Conservation (phyloP, 1,140 invertebrate species). For the Drosophila grimshawi region DNA sequence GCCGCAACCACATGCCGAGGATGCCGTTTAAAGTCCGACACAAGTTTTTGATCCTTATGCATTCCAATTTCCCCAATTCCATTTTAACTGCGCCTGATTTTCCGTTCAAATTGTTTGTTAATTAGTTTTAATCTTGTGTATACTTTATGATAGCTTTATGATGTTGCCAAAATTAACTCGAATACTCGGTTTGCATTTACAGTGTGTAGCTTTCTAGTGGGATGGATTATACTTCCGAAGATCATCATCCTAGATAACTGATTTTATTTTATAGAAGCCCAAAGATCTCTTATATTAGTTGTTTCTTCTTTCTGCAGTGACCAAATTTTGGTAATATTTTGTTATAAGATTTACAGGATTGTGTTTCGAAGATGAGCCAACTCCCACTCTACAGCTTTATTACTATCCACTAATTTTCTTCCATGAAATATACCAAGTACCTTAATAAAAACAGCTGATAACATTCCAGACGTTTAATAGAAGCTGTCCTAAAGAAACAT, state of each 20-base stretch:
- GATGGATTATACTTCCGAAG: background rate
- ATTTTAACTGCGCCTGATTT: constrained; percentile 53
- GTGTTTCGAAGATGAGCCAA: no score
- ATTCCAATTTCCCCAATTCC: constrained; percentile 6
- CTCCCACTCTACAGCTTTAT: no score
- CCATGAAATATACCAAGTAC: no score
- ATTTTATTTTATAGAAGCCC: no score
- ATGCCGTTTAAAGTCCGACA: constrained; percentile 48
- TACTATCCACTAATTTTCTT: no score
- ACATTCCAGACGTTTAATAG: no score
- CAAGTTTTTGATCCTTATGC: background rate
- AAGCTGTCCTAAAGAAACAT: no score
- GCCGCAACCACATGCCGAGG: constrained; percentile 30
- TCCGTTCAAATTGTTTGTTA: constrained; percentile 79
- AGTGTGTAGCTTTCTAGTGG: background rate
- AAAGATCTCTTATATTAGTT: background rate
- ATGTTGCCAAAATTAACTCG: constrained; percentile 37
- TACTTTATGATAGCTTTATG: constrained; percentile 55
- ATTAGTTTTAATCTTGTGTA: constrained; percentile 74
- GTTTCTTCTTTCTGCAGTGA: no score
- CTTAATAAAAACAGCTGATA: no score
- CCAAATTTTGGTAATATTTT: no score
- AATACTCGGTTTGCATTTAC: constrained; percentile 61
- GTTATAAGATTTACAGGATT: no score
- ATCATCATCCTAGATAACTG: background rate